Percentiles rank a stretch among this genome's conserved stretches.
These are phyloP conservation scores for Forbesichthys papilliferus DNA, from an alignment of 2,113 vertebrate genomes.

Conservation along the genomic window DNA sequence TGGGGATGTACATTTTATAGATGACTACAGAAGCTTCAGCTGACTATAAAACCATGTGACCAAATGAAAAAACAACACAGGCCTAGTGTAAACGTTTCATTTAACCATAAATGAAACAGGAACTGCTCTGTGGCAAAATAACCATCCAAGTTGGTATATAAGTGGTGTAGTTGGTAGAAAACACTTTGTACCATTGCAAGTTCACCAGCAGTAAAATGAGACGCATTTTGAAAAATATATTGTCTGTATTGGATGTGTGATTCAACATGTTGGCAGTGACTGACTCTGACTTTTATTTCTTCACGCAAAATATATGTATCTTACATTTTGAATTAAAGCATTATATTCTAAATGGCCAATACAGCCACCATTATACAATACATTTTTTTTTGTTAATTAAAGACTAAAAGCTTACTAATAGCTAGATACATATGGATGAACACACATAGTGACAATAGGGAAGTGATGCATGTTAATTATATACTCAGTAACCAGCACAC, in stretches of 20 bases:
- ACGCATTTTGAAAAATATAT: neutral
- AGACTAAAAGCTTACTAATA: neutral
- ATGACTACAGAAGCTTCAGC: no score
- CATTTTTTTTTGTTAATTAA: neutral
- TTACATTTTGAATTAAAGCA: no score
- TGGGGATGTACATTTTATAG: no score
- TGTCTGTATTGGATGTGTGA: no score
- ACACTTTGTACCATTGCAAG: neutral
- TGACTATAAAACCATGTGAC: neutral
- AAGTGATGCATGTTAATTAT: constrained; percentile 69
- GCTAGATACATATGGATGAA: constrained; percentile 3
- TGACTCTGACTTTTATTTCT: no score
- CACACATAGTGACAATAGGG: constrained; percentile 50
- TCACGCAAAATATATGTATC: no score
- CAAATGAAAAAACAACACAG: neutral
- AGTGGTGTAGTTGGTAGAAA: neutral
- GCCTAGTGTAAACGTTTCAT: constrained; percentile 44
- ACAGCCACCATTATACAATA: no score
- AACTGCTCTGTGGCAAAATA: neutral
- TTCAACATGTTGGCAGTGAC: no score
- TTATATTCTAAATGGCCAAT: no score
- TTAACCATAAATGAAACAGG: constrained; percentile 53
- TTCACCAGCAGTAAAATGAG: neutral
- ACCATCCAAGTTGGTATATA: neutral
- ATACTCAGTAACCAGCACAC: constrained; percentile 46